These are phyloP conservation scores for Brachyopa scutellaris DNA, from an alignment of 2,888 invertebrate species.

Conservation along the genomic window DNA sequence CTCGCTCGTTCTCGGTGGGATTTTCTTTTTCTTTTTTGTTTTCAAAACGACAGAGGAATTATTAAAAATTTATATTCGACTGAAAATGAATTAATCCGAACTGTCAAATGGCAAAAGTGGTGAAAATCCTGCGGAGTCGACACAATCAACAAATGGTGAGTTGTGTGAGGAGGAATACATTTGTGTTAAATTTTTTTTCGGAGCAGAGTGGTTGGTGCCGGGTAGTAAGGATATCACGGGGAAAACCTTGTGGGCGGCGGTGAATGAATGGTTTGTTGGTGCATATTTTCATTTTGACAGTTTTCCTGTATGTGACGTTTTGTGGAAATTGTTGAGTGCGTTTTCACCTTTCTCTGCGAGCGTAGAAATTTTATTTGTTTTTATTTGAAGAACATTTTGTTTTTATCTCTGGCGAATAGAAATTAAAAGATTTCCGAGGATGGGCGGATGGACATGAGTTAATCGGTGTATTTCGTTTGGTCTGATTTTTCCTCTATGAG, in stretches of 20 bases:
- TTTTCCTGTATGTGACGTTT: slow-evolving; percentile 29
- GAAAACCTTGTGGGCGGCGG: slow-evolving; percentile 15
- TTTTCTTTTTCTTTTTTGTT: slow-evolving; percentile 45
- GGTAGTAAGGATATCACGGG: slow-evolving; percentile 34
- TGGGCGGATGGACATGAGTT: slow-evolving; percentile 3
- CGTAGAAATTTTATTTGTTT: slow-evolving; percentile 9
- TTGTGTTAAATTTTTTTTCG: slow-evolving; percentile 21
- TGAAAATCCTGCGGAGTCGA: slow-evolving; percentile 62
- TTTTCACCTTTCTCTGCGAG: slow-evolving; percentile 21
- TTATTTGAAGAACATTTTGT: too few relatives aligned
- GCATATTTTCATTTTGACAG: slow-evolving; percentile 36
- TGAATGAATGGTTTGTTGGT: slow-evolving; percentile 3
- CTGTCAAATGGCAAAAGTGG: slow-evolving; percentile 61
- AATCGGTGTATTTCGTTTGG: not conserved
- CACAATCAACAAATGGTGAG: slow-evolving; percentile 69
- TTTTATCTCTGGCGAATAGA: not conserved
- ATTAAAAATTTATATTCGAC: slow-evolving; percentile 9
- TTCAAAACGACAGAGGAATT: slow-evolving; percentile 40
- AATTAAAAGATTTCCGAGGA: not conserved
- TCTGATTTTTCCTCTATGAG: not conserved
- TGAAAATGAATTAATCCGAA: slow-evolving; percentile 35
- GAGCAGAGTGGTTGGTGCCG: slow-evolving; percentile 1
- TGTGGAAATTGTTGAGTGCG: not conserved
- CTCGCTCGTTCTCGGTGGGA: slow-evolving; percentile 48
- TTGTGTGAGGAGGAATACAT: not conserved